Percentiles rank a stretch among this genome's conserved stretches.
phyloP scores from a whole-genome alignment of 2,888 invertebrate genomes.

The Heliconius hortense region DNA sequence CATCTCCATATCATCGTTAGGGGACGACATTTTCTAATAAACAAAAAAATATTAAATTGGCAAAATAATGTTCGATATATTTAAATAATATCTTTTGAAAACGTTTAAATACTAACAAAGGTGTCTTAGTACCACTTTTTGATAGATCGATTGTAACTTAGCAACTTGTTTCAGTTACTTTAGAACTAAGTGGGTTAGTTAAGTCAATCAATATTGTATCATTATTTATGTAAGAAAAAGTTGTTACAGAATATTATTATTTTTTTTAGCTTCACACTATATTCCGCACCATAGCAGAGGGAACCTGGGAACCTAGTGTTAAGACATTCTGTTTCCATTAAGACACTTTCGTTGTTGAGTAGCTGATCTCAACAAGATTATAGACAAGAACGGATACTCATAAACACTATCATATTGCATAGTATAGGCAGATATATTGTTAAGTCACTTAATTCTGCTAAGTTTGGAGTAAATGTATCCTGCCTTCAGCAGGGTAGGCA shows the following conservation, averaged over 20 bases:
- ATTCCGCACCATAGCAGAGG: not conserved
- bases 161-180: not conserved
- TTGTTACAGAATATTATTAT: not conserved
- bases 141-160: conserved; percentile 44
- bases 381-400: no score
- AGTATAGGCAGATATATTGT: no score
- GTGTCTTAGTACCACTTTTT: not conserved
- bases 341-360: not conserved
- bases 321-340: not conserved
- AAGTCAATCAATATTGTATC: not conserved
- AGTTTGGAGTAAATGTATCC: no score
- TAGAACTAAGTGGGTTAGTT: not conserved
- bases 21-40: conserved; percentile 56
- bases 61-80: not conserved
- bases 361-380: not conserved
- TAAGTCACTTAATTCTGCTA: no score
- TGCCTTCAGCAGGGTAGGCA: no score
- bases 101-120: not conserved
- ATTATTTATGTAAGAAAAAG: not conserved
- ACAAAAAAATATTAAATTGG: not conserved
- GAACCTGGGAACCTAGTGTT: not conserved
- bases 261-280: not conserved
- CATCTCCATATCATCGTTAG: conserved; percentile 85
- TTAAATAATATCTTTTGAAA: not conserved
- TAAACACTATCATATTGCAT: no score